A percentile compares a stretch with the other conserved stretches of the same genome.
phyloP scores from a whole-genome alignment of 35 echinoderm and acorn worm species.

The Diadema setosum region DNA sequence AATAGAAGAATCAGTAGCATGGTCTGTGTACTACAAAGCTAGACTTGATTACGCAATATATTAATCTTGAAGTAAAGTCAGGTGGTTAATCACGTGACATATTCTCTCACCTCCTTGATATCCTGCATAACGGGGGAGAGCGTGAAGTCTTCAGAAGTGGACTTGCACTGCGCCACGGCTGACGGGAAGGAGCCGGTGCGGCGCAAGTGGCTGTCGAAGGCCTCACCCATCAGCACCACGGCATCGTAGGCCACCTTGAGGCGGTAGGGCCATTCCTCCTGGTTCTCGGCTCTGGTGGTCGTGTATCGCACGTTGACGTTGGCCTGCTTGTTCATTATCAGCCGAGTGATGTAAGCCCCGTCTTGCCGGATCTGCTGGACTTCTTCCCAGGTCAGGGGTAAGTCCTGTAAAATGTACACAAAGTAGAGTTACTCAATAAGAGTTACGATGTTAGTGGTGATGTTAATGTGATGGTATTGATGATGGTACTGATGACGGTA shows the following conservation, averaged over 20 bases:
- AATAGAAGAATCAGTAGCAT: too few species aligned
- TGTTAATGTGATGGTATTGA: too few species aligned
- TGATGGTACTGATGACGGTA: too few species aligned
- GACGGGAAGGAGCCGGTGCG: conserved; percentile 16
- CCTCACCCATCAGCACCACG: conserved; percentile 28
- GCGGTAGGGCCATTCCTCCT: conserved; percentile 82
- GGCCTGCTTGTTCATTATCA: conserved; percentile 34
- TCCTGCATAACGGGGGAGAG: conserved; percentile 47
- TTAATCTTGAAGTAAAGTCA: too few species aligned
- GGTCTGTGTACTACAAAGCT: too few species aligned
- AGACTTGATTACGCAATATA: too few species aligned
- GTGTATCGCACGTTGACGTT: conserved; percentile 49
- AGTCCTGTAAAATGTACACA: conserved; percentile 31
- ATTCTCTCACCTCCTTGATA: conserved; percentile 49
- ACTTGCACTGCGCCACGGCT: conserved; percentile 8
- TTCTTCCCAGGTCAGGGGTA: conserved; percentile 61
- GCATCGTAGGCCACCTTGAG: conserved; percentile 72
- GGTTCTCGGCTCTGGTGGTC: conserved; percentile 64
- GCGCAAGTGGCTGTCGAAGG: conserved; percentile 22
- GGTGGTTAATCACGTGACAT: too few species aligned
- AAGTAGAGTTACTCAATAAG: too few species aligned
- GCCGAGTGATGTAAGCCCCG: conserved; percentile 75
- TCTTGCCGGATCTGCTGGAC: conserved; percentile 41
- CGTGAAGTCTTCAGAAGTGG: neutral
- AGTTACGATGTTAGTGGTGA: too few species aligned